Evolutionary conservation across 2,113 vertebrate species (phyloP).

Genomic region (Pelvicachromis taeniatus): DNA sequence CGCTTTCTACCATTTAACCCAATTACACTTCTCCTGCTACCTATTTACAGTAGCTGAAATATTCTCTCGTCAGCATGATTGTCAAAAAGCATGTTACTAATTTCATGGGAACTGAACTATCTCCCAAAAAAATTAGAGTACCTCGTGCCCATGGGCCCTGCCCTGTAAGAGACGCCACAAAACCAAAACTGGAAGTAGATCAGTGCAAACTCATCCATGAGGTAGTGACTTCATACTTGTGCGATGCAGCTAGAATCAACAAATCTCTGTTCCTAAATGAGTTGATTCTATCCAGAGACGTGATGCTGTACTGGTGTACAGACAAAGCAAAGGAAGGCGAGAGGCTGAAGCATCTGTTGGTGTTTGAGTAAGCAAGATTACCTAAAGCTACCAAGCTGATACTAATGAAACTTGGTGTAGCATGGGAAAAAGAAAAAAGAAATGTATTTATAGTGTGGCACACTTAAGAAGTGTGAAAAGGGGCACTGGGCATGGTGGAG

Average conservation of each 20-base stretch:
- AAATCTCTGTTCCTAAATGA: neutral
- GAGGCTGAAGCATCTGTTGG: neutral
- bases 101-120: neutral
- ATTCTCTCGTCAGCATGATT: neutral
- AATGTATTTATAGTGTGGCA: neutral
- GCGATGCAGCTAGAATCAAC: neutral
- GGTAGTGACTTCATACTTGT: neutral
- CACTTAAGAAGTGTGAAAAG: neutral
- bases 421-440: neutral
- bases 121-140: accelerated
- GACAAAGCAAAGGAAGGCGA: neutral
- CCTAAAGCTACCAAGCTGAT: neutral
- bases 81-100: neutral
- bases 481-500: neutral
- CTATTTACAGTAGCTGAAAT: constrained; percentile 1
- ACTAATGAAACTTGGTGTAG: neutral
- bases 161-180: neutral
- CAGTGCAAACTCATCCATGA: neutral
- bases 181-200: neutral
- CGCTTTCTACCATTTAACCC: neutral
- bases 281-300: neutral
- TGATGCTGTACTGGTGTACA: neutral
- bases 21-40: neutral
- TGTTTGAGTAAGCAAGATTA: neutral
- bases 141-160: neutral